A percentile compares a stretch with the other conserved stretches of the same genome.
Evolutionary conservation across 2,888 invertebrate species (phyloP).

Genomic region (Rugalucina vietnamica): DNA sequence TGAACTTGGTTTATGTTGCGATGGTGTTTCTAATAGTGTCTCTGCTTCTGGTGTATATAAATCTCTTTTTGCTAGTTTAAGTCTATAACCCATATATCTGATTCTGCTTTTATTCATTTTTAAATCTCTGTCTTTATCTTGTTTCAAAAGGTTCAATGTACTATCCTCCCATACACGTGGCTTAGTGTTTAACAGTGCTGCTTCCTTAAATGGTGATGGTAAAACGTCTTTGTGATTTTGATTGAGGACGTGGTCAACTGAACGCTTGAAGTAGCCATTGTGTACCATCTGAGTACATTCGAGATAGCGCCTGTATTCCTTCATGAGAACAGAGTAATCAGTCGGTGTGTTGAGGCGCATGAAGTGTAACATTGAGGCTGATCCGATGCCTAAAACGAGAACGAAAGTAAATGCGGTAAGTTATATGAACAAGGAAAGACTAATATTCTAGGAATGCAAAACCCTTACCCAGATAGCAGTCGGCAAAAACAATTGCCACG

Average conservation of each 20-base stretch:
- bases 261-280: slow-evolving; percentile 54
- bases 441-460: too few species aligned
- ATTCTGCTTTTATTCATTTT: neutral
- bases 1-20: neutral
- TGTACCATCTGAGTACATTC: slow-evolving; percentile 52
- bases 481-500: too few species aligned
- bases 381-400: slow-evolving; percentile 27
- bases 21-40: neutral
- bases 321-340: slow-evolving; percentile 37
- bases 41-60: neutral
- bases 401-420: too few species aligned
- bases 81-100: neutral
- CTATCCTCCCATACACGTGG: neutral
- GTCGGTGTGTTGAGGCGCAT: slow-evolving; percentile 26
- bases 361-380: slow-evolving; percentile 15
- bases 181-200: neutral
- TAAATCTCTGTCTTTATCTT: neutral
- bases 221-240: neutral
- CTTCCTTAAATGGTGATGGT: slow-evolving; percentile 19
- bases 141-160: neutral
- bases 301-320: slow-evolving; percentile 30
- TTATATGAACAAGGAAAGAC: too few species aligned
- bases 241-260: slow-evolving; percentile 23
- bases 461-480: too few species aligned
- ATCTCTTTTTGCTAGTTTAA: neutral